phyloP scores from a whole-genome alignment of 2,888 invertebrate genomes.

The Sarcophaga caerulescens region DNA sequence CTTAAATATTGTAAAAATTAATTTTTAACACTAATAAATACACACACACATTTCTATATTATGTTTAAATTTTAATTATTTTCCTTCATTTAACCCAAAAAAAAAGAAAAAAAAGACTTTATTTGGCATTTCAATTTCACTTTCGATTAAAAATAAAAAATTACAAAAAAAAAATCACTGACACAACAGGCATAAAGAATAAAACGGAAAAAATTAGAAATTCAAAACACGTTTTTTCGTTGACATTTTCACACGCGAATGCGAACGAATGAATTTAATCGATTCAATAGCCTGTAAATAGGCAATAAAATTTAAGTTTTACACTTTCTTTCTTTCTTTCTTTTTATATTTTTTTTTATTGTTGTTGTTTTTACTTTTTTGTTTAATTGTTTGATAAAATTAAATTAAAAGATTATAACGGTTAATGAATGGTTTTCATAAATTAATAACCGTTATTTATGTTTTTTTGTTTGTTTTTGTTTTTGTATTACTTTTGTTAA shows the following conservation, averaged over 20 bases:
- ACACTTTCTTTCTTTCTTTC: conserved; percentile 8
- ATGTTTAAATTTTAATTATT: no score
- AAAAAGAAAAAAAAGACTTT: background rate
- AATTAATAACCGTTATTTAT: background rate
- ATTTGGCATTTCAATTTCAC: conserved; percentile 1
- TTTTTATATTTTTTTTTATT: background rate
- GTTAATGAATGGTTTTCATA: no score
- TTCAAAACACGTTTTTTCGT: conserved; percentile 33
- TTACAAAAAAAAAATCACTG: no score
- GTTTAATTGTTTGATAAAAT: background rate
- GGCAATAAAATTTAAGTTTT: conserved; percentile 46
- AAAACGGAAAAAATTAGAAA: background rate
- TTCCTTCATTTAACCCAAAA: no score
- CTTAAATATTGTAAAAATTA: no score
- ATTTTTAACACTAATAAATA: no score
- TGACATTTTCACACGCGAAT: conserved; percentile 41
- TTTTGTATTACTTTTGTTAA: background rate
- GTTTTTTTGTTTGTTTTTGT: background rate
- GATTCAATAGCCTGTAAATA: conserved; percentile 51
- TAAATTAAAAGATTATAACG: background rate
- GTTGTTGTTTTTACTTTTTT: background rate
- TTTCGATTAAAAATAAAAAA: background rate
- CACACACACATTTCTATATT: no score
- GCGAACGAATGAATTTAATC: conserved; percentile 19
- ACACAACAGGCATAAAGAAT: no score